phyloP scores from a whole-genome alignment of 2,113 vertebrate species.

The Salvelinus fontinalis region DNA sequence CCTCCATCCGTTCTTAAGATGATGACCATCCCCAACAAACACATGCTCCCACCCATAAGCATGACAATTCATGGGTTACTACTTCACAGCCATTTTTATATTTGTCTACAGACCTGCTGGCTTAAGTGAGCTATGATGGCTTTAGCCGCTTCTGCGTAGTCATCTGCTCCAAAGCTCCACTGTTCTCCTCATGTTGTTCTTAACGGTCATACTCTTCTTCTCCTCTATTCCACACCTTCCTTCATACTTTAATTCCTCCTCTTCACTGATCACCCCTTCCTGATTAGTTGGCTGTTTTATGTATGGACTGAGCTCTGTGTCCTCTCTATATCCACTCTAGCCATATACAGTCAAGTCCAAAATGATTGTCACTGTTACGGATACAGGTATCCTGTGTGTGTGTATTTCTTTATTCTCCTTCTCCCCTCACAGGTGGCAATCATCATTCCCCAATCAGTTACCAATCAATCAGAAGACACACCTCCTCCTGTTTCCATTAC shows the following conservation, averaged over 20 bases:
- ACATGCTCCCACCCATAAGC: conserved; percentile 28
- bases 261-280: background rate
- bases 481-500: too few species aligned
- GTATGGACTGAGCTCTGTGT: background rate
- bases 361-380: too few species aligned
- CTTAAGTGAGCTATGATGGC: conserved; percentile 37
- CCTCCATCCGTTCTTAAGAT: background rate
- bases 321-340: background rate
- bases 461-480: too few species aligned
- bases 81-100: background rate
- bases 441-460: too few species aligned
- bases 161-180: conserved; percentile 35
- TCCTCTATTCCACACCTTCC: conserved; percentile 2
- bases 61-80: background rate
- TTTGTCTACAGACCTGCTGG: background rate
- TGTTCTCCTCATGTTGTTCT: conserved; percentile 46
- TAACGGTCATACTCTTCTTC: conserved; percentile 36
- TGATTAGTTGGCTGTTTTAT: background rate
- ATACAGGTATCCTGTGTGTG: too few species aligned
- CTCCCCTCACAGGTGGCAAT: too few species aligned
- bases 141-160: conserved; percentile 32
- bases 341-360: too few species aligned
- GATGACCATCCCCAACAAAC: background rate
- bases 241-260: conserved; percentile 35
- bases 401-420: too few species aligned